A percentile compares a stretch with the other conserved stretches of the same genome.
phyloP scores from a whole-genome alignment of 2,888 invertebrate species.

The Microplitis manilae region DNA sequence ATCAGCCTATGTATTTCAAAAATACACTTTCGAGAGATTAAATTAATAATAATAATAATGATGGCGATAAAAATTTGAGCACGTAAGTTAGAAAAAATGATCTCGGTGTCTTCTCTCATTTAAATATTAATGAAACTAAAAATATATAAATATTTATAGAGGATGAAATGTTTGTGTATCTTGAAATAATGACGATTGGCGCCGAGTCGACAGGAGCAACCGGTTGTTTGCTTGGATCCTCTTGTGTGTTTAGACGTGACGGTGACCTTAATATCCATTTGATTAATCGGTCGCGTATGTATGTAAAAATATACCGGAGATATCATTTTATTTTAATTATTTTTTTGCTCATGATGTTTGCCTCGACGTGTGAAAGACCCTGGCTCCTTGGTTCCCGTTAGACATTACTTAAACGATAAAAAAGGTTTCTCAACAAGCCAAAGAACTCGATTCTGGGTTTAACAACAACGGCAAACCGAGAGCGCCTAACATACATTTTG shows the following conservation, averaged over 20 bases:
- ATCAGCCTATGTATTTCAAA: not conserved
- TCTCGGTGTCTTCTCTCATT: too few relatives aligned
- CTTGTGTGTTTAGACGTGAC: not conserved
- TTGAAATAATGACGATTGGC: too few relatives aligned
- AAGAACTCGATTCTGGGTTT: not conserved
- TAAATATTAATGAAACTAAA: too few relatives aligned
- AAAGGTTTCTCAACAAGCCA: not conserved
- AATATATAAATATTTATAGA: too few relatives aligned
- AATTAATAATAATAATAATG: too few relatives aligned
- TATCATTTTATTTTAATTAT: not conserved
- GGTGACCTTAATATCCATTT: slow-evolving; percentile 20
- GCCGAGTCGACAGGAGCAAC: too few relatives aligned
- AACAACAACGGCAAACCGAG: not conserved
- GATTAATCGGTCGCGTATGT: slow-evolving; percentile 1
- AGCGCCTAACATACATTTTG: not conserved
- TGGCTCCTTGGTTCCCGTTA: not conserved
- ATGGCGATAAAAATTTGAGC: not conserved
- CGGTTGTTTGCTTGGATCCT: too few relatives aligned
- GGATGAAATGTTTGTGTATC: too few relatives aligned
- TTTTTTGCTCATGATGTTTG: not conserved
- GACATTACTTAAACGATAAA: not conserved
- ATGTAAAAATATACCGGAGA: not conserved
- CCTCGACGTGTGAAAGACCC: not conserved
- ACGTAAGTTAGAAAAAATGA: not conserved
- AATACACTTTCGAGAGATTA: too few relatives aligned